Evolutionary conservation across 2,113 vertebrate species (phyloP).

Genomic region (Globicephala melas): DNA sequence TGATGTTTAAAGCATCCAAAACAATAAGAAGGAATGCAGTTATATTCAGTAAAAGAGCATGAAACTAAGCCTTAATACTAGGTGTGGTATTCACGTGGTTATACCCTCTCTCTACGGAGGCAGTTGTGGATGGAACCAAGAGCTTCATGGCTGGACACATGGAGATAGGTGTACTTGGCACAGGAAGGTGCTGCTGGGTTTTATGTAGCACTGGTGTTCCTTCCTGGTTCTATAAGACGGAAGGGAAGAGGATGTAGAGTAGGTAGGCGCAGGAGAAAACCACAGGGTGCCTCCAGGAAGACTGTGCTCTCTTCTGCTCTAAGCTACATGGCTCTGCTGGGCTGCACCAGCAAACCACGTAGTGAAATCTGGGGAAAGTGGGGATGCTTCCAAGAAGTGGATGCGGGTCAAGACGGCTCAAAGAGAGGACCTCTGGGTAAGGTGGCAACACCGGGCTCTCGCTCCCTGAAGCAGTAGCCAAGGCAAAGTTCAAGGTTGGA

Average conservation of each 20-base stretch:
- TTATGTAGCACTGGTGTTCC: neutral
- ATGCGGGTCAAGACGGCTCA: accelerated
- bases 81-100: neutral
- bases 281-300: neutral
- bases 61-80: neutral
- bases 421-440: neutral
- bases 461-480: neutral
- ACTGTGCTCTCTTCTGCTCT: neutral
- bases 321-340: neutral
- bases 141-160: neutral
- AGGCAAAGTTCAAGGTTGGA: neutral
- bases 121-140: neutral
- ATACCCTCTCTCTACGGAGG: neutral
- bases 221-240: neutral
- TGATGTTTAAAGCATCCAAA: neutral
- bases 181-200: neutral
- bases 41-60: neutral
- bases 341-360: neutral
- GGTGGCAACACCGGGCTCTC: neutral
- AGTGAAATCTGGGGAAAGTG: no score
- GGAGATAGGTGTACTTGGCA: neutral
- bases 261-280: neutral
- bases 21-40: neutral
- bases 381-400: neutral
- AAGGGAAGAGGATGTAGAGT: neutral